Evolutionary conservation across 2,888 invertebrate genomes (phyloP).

Genomic region (Metalampra italica): DNA sequence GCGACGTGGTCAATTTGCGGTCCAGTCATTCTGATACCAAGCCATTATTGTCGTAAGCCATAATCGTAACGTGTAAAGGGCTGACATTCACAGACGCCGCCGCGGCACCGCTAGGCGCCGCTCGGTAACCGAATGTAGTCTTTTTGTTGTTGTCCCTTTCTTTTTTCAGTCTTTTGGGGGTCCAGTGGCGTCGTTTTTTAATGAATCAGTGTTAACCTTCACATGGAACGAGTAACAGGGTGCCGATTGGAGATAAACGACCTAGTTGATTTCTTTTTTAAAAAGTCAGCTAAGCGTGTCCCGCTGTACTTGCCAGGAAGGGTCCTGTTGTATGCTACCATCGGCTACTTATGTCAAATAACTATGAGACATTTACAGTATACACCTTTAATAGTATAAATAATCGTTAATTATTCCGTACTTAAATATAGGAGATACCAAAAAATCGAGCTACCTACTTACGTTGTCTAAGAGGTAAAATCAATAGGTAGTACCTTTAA

Average conservation of each 20-base stretch:
- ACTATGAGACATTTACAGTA: too few relatives aligned
- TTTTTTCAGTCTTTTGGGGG: conserved; percentile 76
- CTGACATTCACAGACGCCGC: conserved; percentile 71
- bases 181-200: conserved; percentile 69
- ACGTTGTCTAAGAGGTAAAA: too few relatives aligned
- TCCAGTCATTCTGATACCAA: too few relatives aligned
- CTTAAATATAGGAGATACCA: too few relatives aligned
- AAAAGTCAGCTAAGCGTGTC: not conserved
- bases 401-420: too few relatives aligned
- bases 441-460: too few relatives aligned
- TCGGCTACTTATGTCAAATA: too few relatives aligned
- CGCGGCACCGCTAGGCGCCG: conserved; percentile 73
- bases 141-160: conserved; percentile 45
- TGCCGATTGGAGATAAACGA: conserved; percentile 75
- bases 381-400: too few relatives aligned
- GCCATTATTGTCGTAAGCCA: too few relatives aligned
- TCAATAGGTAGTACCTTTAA: too few relatives aligned
- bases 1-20: too few relatives aligned
- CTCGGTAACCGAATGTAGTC: conserved; percentile 69
- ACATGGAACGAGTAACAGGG: conserved; percentile 73
- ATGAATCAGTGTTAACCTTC: conserved; percentile 78
- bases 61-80: conserved; percentile 19
- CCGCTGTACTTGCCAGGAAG: not conserved
- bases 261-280: conserved; percentile 28
- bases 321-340: too few relatives aligned